A percentile compares a stretch with the other conserved stretches of the same genome.
These are phyloP conservation scores for Xiphophorus birchmanni DNA, from an alignment of 2,797 vertebrate species.

Conservation along the genomic window DNA sequence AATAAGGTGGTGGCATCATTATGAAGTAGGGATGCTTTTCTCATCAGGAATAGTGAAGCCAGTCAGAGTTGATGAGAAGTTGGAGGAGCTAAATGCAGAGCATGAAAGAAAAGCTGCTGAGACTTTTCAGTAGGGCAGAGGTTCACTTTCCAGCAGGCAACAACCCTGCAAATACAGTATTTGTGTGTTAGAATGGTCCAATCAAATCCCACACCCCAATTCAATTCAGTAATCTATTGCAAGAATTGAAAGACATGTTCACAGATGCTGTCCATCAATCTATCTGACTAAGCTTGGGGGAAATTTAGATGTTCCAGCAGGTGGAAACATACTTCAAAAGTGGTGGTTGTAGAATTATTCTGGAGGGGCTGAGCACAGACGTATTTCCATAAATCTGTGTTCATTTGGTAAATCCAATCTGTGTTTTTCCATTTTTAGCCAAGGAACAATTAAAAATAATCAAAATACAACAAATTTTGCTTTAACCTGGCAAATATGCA, in stretches of 20 bases:
- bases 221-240: not conserved
- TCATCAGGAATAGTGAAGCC: not conserved
- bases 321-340: not conserved
- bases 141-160: not conserved
- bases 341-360: not conserved
- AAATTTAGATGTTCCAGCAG: not conserved
- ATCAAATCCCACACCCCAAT: not conserved
- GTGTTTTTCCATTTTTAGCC: not conserved
- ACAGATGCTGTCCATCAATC: not conserved
- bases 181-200: not conserved
- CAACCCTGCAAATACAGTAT: not conserved
- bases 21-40: not conserved
- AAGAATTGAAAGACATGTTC: not conserved
- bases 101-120: not conserved
- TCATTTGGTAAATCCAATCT: no score
- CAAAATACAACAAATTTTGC: not conserved
- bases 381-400: no score
- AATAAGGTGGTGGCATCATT: not conserved
- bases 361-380: not conserved
- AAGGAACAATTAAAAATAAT: not conserved
- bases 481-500: not conserved
- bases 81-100: not conserved
- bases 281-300: not conserved
- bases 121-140: not conserved
- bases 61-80: not conserved